A percentile compares a stretch with the other conserved stretches of the same genome.
Evolutionary conservation across 2,797 vertebrate species (phyloP).

Genomic region (Spondyliosoma cantharus): DNA sequence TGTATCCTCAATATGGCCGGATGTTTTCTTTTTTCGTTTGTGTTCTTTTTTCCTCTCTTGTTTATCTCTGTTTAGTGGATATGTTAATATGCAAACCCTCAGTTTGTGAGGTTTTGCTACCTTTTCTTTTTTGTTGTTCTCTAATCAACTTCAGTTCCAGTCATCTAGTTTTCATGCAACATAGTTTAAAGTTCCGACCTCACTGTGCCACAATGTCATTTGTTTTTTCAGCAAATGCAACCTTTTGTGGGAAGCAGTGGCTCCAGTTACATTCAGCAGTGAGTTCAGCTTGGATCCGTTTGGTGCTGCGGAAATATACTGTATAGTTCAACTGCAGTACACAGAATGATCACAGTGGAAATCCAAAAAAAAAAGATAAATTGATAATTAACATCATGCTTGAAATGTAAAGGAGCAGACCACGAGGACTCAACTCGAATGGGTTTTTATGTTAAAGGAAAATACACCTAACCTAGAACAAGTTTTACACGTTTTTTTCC

Average conservation of each 20-base stretch:
- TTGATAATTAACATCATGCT: neutral
- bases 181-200: conserved; percentile 23
- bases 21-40: conserved; percentile 28
- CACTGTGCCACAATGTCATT: conserved; percentile 45
- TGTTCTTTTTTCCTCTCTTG: conserved; percentile 33
- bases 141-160: conserved; percentile 25
- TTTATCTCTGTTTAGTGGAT: conserved; percentile 40
- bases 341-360: neutral
- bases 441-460: neutral
- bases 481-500: no score
- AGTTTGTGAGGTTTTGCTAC: conserved; percentile 66
- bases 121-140: conserved; percentile 52
- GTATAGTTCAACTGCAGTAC: conserved; percentile 9
- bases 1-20: conserved; percentile 59
- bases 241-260: conserved; percentile 41
- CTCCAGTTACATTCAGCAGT: conserved; percentile 17
- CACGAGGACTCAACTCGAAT: neutral
- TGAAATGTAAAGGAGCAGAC: neutral
- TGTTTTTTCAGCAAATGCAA: conserved; percentile 26
- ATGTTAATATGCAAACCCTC: conserved; percentile 62
- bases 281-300: conserved; percentile 11
- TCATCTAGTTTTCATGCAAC: conserved; percentile 20
- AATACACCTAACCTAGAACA: neutral
- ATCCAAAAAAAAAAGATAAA: neutral
- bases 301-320: conserved; percentile 14